Percentiles rank a stretch among this genome's conserved stretches.
Evolutionary conservation across 2,113 vertebrate species (phyloP).

Genomic region (Coptodon rendalli): DNA sequence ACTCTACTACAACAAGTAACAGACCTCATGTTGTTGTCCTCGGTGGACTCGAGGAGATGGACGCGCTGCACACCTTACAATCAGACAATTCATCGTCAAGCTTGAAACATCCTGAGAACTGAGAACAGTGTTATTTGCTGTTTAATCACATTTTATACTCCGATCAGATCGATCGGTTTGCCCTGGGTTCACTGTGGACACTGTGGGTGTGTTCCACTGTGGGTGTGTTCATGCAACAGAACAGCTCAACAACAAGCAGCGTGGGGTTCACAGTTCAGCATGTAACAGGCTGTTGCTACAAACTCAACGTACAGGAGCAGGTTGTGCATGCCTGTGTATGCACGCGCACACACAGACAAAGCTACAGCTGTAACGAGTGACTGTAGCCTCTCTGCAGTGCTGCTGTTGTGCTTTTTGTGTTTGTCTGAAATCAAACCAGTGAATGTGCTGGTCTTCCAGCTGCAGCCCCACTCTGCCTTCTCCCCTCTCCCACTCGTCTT

Average conservation of each 20-base stretch:
- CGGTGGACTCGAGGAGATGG: background rate
- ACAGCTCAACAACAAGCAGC: background rate
- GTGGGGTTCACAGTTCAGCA: background rate
- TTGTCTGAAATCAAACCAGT: slow-evolving; percentile 2
- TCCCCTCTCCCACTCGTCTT: slow-evolving; percentile 4
- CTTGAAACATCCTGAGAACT: background rate
- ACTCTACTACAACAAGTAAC: background rate
- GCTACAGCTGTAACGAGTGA: background rate
- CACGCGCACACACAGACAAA: background rate
- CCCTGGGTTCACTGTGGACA: background rate
- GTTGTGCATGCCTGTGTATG: background rate
- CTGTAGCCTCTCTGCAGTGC: background rate
- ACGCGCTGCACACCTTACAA: background rate
- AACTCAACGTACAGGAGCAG: background rate
- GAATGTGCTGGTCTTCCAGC: background rate
- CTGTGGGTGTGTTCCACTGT: background rate
- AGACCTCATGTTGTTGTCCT: background rate
- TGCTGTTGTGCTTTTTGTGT: background rate
- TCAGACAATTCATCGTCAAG: background rate
- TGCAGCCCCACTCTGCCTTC: background rate
- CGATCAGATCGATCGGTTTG: background rate
- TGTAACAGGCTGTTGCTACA: background rate
- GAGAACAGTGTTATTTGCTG: background rate
- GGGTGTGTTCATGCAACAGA: background rate
- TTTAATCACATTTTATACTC: background rate